Percentiles rank a stretch among this genome's conserved stretches.
Evolutionary conservation across 2,888 invertebrate genomes (phyloP).

Genomic region (Cheilosia variabilis): DNA sequence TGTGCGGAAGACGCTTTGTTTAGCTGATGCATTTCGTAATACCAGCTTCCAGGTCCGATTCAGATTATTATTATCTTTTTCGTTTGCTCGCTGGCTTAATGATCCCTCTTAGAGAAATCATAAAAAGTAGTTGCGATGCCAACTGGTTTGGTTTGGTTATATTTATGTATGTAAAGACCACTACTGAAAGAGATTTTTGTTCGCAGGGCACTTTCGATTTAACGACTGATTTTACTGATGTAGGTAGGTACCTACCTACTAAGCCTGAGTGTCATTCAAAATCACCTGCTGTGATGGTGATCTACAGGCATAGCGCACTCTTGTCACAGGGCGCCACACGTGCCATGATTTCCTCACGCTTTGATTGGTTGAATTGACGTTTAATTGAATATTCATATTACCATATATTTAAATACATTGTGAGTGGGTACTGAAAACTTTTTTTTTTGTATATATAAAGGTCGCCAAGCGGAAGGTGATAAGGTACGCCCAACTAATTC

Average conservation of each 20-base stretch:
- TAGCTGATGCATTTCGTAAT: constrained; percentile 3
- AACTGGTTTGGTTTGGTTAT: neutral
- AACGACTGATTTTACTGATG: neutral
- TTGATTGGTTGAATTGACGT: neutral
- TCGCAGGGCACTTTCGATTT: neutral
- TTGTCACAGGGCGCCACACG: neutral
- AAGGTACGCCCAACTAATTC: too few species aligned
- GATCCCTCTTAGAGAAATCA: constrained; percentile 1
- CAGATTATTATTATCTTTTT: neutral
- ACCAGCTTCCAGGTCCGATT: constrained; percentile 9
- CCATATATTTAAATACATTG: too few species aligned
- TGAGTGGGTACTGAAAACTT: too few species aligned
- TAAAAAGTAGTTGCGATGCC: neutral
- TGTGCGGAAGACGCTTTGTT: neutral
- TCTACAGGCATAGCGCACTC: neutral
- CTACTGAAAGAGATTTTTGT: neutral
- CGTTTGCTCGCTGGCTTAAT: neutral
- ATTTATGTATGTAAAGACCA: neutral
- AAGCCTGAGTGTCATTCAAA: neutral
- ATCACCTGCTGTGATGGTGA: neutral
- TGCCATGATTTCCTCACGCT: neutral
- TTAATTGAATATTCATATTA: too few species aligned
- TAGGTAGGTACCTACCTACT: too few species aligned
- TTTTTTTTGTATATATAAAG: too few species aligned
- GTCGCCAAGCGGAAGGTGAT: too few species aligned